Evolutionary conservation across 2,797 vertebrate genomes (phyloP).

Genomic region (Poeciliopsis infans): DNA sequence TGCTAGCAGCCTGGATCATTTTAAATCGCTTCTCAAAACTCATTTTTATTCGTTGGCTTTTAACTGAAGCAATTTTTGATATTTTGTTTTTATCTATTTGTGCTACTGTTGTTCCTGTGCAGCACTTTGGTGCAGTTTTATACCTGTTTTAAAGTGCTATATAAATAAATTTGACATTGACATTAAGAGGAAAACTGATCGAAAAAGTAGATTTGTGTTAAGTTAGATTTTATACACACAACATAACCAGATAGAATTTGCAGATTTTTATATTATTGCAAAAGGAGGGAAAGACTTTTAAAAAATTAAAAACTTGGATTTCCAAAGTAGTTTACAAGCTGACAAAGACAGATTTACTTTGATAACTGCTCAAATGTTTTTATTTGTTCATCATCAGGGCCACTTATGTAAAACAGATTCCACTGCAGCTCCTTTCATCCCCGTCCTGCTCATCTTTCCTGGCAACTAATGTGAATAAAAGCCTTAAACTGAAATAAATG

Average conservation of each 20-base stretch:
- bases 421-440: background rate
- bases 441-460: background rate
- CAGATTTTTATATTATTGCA: background rate
- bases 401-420: background rate
- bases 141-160: no score
- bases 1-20: no score
- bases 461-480: conserved; percentile 1
- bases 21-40: no score
- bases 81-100: no score
- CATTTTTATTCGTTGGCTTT: no score
- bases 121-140: no score
- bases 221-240: background rate
- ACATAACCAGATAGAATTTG: background rate
- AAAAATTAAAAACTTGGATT: background rate
- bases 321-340: background rate
- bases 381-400: background rate
- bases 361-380: conserved; percentile 5
- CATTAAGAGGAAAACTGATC: background rate
- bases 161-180: no score
- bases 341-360: background rate
- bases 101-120: no score
- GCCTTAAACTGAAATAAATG: background rate
- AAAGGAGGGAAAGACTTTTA: background rate
- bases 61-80: no score
- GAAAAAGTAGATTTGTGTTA: background rate